Evolutionary conservation across 2,888 invertebrate species (phyloP), one percentile per base, ranked within the genome.

Genomic region (Rhingia rostrata): DNA sequence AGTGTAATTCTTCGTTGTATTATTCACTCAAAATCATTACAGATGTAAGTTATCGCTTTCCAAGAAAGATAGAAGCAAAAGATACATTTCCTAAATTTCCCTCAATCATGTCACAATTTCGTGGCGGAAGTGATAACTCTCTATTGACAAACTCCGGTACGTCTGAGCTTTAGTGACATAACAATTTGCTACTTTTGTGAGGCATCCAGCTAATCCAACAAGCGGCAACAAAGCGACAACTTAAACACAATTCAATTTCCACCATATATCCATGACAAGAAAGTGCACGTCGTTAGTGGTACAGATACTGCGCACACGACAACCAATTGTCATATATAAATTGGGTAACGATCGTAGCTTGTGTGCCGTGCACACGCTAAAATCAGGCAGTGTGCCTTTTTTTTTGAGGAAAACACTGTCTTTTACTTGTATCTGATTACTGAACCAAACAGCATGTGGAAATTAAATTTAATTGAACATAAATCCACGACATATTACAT

Each of bases 391-490:
- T 51, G 32, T 51, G 32, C 22, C 22, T 2, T 2, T 22, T 32
- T n/a, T 51, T 51, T 51, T 51, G 51, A 51, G 10, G n/a, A 33
- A 51, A 51, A 33, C 10, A 51, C 32, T n/a, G 2, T 2, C 3
- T n/a, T 53, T 53, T 53, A 10, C 53, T 12, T 9, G 39, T 9
- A 39, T 22, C 9, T n/a, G 32, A 33, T 32, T 5, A n/a, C n/a
- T 33, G 53, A 32, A 53, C 51, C 32, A 30, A 51, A 51, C 32
- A 33, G n/a, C 53, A n/a, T 53, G 53, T n/a, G n/a, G 53, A 53
- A 53, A 53, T 33, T 53, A 6, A 53, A 33, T 53, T 12, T 53
- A 53, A 53, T 53, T 53, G 53, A 10, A 4, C 22, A 22, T 30
- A 41, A 9, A 10, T 41, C 9, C 10, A 41, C 41, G 41, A 41